Base-by-base conservation (phyloP, 2,113 vertebrate genomes). In the Limnothrissa miodon region DNA sequence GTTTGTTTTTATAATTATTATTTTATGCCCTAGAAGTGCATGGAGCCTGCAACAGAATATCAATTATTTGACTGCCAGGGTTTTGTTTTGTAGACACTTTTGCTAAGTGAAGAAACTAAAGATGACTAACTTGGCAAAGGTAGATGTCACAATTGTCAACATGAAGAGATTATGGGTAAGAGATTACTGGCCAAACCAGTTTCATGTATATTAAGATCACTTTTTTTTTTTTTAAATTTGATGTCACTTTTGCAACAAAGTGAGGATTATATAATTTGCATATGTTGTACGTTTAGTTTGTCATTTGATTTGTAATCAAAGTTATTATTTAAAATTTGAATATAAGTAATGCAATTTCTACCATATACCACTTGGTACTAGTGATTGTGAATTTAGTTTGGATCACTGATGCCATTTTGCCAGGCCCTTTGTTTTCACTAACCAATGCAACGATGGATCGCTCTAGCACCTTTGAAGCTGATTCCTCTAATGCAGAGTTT, bases 91-190 rank as follows among this genome's bases (percentile, higher is more conserved):
- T 66, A 94, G 93, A 92, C 91, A 0, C 83, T 95, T 21, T 93
- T 88, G 42, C 91, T 85, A 0, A 88, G 89, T 29, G 89, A 87
- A 59, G 91, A 92, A n/a, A 91, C 91, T 29, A 90, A 93, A 80
- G 89, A 7, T 56, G 89, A 91, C 19, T 11, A 85, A 94, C 36
- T 82, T 94, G 21, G 88, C 92, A 4, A 86, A 93, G 29, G 85
- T 94, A 3, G 89, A 90, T 46, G 91, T 92, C 19, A 92, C 92
- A 19, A 90, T 94, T 23, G 87, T 90, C 45, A 90, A 93, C 56
- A 94, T 95, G 62, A 90, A 94, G 78, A 92, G 90, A 15, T 81
- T 94, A 4, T 90, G 93, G 90, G 94, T 94, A 92, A 93, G 5
- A 39, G 3, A 11, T 53, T 7, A 6, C 42, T 46, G 8, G 4